Evolutionary conservation across 2,888 invertebrate genomes (phyloP).

Genomic region (Chymomyza procnemis): DNA sequence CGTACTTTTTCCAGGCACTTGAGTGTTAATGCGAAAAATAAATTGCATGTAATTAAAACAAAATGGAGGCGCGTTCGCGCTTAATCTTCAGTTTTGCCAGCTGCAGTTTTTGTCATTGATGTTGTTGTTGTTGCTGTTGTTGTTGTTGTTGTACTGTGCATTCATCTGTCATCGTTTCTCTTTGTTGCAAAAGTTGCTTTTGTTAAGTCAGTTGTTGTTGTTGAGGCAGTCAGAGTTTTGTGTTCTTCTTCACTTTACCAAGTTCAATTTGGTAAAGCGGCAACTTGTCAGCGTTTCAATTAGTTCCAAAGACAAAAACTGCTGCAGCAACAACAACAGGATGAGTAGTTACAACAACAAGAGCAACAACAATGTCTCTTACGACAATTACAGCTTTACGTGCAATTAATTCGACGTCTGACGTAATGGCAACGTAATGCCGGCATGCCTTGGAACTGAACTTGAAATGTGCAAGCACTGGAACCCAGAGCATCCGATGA

Average conservation of each 20-base stretch:
- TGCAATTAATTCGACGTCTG: constrained; percentile 3
- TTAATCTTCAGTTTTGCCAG: not conserved
- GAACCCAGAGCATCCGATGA: not conserved
- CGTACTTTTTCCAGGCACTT: not conserved
- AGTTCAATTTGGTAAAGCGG: constrained; percentile 7
- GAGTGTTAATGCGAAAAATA: not conserved
- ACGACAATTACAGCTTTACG: constrained; percentile 1
- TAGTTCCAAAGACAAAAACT: not conserved
- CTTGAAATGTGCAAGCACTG: not conserved
- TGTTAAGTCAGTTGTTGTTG: not conserved
- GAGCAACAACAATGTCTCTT: not conserved
- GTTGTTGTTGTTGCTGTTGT: not conserved
- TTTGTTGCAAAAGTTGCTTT: not conserved
- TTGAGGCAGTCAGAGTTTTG: not conserved
- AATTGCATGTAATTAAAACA: constrained; percentile 1
- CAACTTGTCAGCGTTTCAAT: constrained; percentile 7
- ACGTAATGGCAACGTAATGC: not conserved
- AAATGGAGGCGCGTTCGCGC: not conserved
- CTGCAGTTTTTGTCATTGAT: not conserved
- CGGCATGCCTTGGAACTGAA: not conserved
- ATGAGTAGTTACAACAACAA: not conserved
- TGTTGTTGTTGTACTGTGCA: not conserved
- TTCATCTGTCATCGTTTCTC: too few species aligned
- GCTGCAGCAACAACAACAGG: not conserved
- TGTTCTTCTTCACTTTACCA: not conserved